Conservation (phyloP, 2,113 vertebrate species). For the Sinosuthora webbiana region DNA sequence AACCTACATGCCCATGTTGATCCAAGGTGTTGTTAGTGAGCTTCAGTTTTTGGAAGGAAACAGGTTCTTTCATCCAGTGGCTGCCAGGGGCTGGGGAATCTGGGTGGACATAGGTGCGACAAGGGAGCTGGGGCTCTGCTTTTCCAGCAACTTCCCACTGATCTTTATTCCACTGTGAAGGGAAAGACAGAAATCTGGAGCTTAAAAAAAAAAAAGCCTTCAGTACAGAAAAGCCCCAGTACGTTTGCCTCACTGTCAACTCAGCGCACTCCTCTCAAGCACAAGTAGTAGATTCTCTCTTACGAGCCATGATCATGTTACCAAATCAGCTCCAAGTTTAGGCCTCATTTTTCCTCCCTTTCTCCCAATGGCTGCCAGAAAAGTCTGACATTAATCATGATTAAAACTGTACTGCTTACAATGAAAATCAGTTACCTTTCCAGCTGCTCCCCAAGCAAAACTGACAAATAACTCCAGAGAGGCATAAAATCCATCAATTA, state of each 20-base stretch:
- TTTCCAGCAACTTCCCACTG: constrained; percentile 92
- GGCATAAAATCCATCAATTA: constrained; percentile 14
- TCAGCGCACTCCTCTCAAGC: background rate
- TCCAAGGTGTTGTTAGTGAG: constrained; percentile 92
- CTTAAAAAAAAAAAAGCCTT: background rate
- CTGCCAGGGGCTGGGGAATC: constrained; percentile 89
- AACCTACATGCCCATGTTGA: constrained; percentile 86
- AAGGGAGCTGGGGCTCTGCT: constrained; percentile 88
- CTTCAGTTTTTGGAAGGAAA: constrained; percentile 91
- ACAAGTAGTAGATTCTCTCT: background rate
- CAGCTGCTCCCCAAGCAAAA: constrained; percentile 16
- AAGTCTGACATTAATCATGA: background rate
- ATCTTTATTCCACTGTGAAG: constrained; percentile 88
- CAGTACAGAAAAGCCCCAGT: background rate
- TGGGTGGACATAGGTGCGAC: constrained; percentile 87
- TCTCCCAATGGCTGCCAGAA: background rate
- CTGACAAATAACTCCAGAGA: constrained; percentile 9
- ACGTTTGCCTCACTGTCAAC: background rate
- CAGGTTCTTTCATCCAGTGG: constrained; percentile 91
- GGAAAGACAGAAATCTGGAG: background rate
- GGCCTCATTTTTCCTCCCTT: background rate
- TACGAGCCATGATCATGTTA: background rate
- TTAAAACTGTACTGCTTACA: background rate
- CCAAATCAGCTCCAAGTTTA: background rate
- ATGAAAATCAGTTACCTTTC: background rate